Evolutionary conservation across 1,140 invertebrate genomes (phyloP).

Genomic region (Hetaerina americana): DNA sequence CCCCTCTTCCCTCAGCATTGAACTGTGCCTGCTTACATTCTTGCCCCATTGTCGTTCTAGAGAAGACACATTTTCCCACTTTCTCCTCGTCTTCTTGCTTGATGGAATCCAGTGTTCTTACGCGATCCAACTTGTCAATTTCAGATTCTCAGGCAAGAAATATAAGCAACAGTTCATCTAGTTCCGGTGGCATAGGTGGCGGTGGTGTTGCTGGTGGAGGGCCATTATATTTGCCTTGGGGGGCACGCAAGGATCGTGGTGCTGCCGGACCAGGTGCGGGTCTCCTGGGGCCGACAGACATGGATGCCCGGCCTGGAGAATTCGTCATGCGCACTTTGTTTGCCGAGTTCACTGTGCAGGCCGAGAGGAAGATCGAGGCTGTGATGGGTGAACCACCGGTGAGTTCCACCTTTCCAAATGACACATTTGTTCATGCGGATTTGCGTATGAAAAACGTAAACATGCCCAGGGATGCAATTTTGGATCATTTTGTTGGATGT

Average conservation of each 20-base stretch:
- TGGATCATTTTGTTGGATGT: background rate
- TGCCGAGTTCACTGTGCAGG: slow-evolving; percentile 82
- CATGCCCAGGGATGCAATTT: too few species aligned
- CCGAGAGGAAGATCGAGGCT: slow-evolving; percentile 88
- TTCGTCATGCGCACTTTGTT: slow-evolving; percentile 91
- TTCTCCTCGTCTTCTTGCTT: too few species aligned
- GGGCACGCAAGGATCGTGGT: slow-evolving; percentile 58
- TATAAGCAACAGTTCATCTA: background rate
- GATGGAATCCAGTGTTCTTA: too few species aligned
- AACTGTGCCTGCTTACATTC: too few species aligned
- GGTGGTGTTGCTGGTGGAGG: slow-evolving; percentile 11
- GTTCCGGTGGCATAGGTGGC: background rate
- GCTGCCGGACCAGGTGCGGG: slow-evolving; percentile 36
- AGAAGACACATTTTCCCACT: too few species aligned
- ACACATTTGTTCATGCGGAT: too few species aligned
- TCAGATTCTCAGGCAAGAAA: background rate
- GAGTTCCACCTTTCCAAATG: slow-evolving; percentile 24
- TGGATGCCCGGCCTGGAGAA: slow-evolving; percentile 71
- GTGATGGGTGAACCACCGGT: slow-evolving; percentile 83
- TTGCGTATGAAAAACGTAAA: too few species aligned
- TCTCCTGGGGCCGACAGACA: slow-evolving; percentile 32
- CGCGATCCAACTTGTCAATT: background rate
- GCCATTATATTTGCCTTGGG: slow-evolving; percentile 50
- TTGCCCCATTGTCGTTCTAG: too few species aligned
- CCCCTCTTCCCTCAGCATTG: too few species aligned